phyloP scores from a whole-genome alignment of 2,888 invertebrate genomes.

The Drosophila macrothrix region DNA sequence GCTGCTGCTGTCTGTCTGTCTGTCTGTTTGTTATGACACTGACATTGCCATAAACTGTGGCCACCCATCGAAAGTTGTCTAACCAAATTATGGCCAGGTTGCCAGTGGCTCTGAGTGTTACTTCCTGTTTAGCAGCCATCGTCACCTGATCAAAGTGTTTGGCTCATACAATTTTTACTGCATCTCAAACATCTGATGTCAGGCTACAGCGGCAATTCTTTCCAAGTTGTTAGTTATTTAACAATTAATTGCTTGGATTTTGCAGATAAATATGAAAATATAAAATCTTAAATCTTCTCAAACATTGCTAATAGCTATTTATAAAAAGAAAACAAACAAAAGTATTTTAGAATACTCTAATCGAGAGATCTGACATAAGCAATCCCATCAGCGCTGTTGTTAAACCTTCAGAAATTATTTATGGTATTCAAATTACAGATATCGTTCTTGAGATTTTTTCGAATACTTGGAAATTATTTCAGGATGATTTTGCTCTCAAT shows the following conservation, averaged over 20 bases:
- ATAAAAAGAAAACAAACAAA: background rate
- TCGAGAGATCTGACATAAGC: no score
- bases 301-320: background rate
- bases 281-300: background rate
- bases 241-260: background rate
- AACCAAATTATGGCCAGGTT: slow-evolving; percentile 36
- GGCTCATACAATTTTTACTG: background rate
- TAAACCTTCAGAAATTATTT: background rate
- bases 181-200: background rate
- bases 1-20: background rate
- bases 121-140: slow-evolving; percentile 18
- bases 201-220: background rate
- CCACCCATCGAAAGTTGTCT: slow-evolving; percentile 46
- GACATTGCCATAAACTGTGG: slow-evolving; percentile 24
- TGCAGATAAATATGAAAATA: background rate
- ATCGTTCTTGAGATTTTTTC: background rate
- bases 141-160: slow-evolving; percentile 14
- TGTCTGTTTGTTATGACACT: slow-evolving; percentile 17
- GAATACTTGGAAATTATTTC: background rate
- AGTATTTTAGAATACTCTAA: background rate
- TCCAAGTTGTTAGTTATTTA: background rate
- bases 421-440: background rate
- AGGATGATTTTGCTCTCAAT: background rate
- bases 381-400: background rate
- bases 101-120: slow-evolving; percentile 3